Base-by-base conservation (phyloP, 2,888 invertebrate genomes). In the Anthrax anthrax region DNA sequence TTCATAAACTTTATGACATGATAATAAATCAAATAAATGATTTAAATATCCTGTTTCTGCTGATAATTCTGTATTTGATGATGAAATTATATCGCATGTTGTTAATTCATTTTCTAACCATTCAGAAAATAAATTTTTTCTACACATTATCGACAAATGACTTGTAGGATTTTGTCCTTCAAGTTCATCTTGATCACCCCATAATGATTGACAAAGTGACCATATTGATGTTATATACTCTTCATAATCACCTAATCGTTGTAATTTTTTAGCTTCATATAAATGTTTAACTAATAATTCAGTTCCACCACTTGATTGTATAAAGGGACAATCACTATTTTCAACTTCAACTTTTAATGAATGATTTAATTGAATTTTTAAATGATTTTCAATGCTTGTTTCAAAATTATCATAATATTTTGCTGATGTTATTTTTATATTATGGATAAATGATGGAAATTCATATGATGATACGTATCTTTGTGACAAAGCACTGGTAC, bases 121-220 rank as follows among this genome's bases (percentile, higher is more conserved):
- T 40, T 73, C 71, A 2, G 80, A 76, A 3, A 83, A 60, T 3
- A 79, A 72, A 57, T 77, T 75, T 49, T 76, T 70, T 14, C 81
- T 70, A 38, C 74, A 68, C 63, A 76, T 74, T 42, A 74, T 71
- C 36, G 69, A 69, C 38, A 71, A 67, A 57, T 78, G 74, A 14
- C 60, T 63, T n/a, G 50, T 55, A 1, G 55, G 44, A 3, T 68
- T 67, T 18, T 58, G 57, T 1, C 70, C 73, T 40, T 75, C 72
- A 9, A 72, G 58, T 14, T 80, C 78, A 1, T 80, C 72, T 27
- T 84, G 75, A 14, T 78, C 77, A 2, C 87, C 90, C 94, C 94
- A 94, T 10, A 94, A 71, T 0, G 90, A 85, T 9, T 81, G 77
- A 56, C 87, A 82, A 0, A 90, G 70, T 14, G 77, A 75, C 83